Percentiles rank a stretch among this genome's conserved stretches.
Conservation (phyloP, 2,797 vertebrate genomes). For the Hippoglossus hippoglossus region DNA sequence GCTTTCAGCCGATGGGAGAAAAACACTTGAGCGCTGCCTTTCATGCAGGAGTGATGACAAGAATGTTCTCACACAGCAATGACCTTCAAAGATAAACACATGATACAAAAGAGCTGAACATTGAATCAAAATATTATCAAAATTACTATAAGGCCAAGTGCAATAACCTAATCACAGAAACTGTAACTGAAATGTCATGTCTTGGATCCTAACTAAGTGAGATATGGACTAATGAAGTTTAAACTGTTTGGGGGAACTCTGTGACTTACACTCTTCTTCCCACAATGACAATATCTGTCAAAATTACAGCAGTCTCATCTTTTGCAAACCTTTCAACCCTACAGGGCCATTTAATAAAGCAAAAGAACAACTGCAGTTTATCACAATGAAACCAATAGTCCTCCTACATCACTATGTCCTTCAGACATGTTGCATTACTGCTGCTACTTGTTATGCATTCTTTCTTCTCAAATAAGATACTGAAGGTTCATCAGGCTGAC, state of each 20-base stretch:
- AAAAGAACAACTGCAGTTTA: slow-evolving; percentile 16
- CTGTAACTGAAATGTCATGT: neutral
- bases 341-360: slow-evolving; percentile 15
- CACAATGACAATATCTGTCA: too few species aligned
- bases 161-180: neutral
- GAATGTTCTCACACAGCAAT: slow-evolving; percentile 30
- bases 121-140: neutral
- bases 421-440: neutral
- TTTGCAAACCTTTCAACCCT: neutral
- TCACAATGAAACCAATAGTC: slow-evolving; percentile 25
- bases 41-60: slow-evolving; percentile 25
- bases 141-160: neutral
- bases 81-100: slow-evolving; percentile 60
- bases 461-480: slow-evolving; percentile 1
- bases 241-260: too few species aligned
- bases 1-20: neutral
- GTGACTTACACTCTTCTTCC: too few species aligned
- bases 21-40: neutral
- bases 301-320: neutral
- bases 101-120: slow-evolving; percentile 1
- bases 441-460: slow-evolving; percentile 6
- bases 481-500: slow-evolving; percentile 25
- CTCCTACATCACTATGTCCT: slow-evolving; percentile 11
- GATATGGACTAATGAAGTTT: too few species aligned
- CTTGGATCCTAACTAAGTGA: too few species aligned